Evolutionary conservation across 1,140 invertebrate genomes (phyloP).

Genomic region (Onthophagus taurus): DNA sequence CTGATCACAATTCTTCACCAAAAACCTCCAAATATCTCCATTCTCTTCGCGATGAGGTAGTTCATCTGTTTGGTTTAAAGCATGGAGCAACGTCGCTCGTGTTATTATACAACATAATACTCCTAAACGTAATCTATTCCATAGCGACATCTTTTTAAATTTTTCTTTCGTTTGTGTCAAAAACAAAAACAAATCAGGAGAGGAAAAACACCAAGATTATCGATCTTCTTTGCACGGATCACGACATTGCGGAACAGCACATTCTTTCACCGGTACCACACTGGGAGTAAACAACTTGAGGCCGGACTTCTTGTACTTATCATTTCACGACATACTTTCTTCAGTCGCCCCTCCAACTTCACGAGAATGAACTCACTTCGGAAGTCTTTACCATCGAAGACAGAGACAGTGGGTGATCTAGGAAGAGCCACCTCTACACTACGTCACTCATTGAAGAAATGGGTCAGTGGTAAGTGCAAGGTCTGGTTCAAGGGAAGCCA

Average conservation of each 20-base stretch:
- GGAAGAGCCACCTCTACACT: neutral
- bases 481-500: slow-evolving; percentile 6
- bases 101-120: slow-evolving; percentile 7
- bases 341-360: slow-evolving; percentile 6
- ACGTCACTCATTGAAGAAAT: neutral
- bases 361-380: neutral
- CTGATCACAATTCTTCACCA: slow-evolving; percentile 57
- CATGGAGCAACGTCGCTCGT: neutral
- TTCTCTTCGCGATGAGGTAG: neutral
- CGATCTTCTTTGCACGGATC: slow-evolving; percentile 14
- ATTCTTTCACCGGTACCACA: slow-evolving; percentile 16
- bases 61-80: neutral
- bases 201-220: neutral
- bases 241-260: slow-evolving; percentile 21
- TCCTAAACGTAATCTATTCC: neutral
- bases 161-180: too few relatives aligned
- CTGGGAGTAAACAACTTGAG: slow-evolving; percentile 20
- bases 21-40: slow-evolving; percentile 56
- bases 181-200: neutral
- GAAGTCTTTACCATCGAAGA: neutral
- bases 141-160: slow-evolving; percentile 12
- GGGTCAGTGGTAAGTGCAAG: neutral
- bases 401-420: neutral
- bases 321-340: slow-evolving; percentile 28
- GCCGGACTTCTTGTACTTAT: slow-evolving; percentile 22